Evolutionary conservation across 2,113 vertebrate genomes (phyloP).

Genomic region (Mandrillus leucophaeus): DNA sequence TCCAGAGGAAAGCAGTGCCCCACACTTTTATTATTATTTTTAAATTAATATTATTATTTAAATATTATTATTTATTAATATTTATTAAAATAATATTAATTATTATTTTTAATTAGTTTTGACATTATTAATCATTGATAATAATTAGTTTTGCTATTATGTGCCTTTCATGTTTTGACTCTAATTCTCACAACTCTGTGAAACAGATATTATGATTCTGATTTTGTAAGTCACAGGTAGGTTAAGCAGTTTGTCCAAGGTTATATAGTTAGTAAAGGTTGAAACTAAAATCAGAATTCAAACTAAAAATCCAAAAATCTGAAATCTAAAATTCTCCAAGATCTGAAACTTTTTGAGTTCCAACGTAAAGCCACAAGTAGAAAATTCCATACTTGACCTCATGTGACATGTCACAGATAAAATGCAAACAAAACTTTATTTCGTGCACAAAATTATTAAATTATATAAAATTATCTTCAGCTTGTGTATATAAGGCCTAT

Average conservation of each 20-base stretch:
- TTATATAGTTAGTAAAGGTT: background rate
- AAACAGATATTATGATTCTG: background rate
- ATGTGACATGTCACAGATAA: background rate
- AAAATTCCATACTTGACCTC: background rate
- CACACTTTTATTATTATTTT: background rate
- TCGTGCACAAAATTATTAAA: background rate
- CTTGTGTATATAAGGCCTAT: background rate
- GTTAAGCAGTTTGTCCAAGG: background rate
- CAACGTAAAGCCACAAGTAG: background rate
- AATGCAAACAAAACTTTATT: background rate
- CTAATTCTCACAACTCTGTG: background rate
- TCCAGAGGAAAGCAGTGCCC: background rate
- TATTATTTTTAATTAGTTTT: no score
- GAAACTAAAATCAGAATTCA: background rate
- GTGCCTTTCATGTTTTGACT: background rate
- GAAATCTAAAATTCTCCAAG: background rate
- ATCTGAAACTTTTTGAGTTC: background rate
- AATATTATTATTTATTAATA: no score
- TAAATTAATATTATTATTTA: no score
- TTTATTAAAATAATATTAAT: no score
- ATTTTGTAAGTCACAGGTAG: background rate
- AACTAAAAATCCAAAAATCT: background rate
- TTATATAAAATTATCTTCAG: background rate
- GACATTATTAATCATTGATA: background rate
- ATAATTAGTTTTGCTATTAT: background rate